phyloP scores from a whole-genome alignment of 2,888 invertebrate genomes.

The Rhimphoctona megacephalus region DNA sequence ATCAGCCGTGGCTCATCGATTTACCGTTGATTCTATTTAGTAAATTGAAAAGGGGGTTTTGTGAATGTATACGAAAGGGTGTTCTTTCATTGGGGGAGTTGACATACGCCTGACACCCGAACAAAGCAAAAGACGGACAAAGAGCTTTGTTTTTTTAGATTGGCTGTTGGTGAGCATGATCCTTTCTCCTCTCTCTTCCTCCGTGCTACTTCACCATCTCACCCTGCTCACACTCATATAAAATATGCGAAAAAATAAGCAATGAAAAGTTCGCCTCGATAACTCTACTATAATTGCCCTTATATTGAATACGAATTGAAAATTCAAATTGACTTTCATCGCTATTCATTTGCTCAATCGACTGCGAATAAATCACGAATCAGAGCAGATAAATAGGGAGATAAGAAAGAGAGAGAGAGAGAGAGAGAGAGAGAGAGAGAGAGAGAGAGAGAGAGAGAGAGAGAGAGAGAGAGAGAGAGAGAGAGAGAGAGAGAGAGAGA shows the following conservation, averaged over 20 bases:
- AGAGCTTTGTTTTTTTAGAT: slow-evolving; percentile 71
- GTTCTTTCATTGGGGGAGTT: slow-evolving; percentile 64
- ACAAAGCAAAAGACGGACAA: slow-evolving; percentile 71
- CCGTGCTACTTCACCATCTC: neutral
- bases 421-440: neutral
- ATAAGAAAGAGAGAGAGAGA: slow-evolving; percentile 50
- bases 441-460: slow-evolving; percentile 18
- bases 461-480: slow-evolving; percentile 41
- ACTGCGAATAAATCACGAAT: slow-evolving; percentile 50
- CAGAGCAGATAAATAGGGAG: slow-evolving; percentile 58
- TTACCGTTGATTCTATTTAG: slow-evolving; percentile 71
- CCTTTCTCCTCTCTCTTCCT: neutral
- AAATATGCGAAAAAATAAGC: slow-evolving; percentile 46
- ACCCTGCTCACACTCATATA: slow-evolving; percentile 1
- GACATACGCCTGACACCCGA: slow-evolving; percentile 61
- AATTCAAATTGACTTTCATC: slow-evolving; percentile 55
- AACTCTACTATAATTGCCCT: slow-evolving; percentile 56
- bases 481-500: too few relatives aligned
- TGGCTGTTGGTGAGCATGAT: slow-evolving; percentile 43
- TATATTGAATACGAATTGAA: slow-evolving; percentile 49
- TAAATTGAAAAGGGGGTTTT: slow-evolving; percentile 72
- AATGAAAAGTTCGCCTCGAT: slow-evolving; percentile 26
- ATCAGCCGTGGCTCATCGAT: slow-evolving; percentile 65
- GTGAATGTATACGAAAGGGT: slow-evolving; percentile 38
- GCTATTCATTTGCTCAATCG: slow-evolving; percentile 44